Base-by-base conservation (phyloP, 1,140 invertebrate species). In the Cydia fagiglandana region DNA sequence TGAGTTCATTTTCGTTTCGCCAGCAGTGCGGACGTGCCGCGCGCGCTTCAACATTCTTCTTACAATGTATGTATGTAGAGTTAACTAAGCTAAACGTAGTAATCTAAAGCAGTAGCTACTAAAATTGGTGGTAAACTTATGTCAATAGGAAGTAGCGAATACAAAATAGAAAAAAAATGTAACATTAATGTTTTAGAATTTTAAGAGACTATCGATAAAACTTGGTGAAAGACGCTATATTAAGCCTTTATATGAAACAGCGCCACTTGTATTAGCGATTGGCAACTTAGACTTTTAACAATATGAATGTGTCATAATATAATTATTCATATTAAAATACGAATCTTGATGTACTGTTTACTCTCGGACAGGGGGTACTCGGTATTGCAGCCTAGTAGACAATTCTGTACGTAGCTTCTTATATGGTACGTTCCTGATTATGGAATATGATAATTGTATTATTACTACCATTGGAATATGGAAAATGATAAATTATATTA, bases 51-150 rank as follows among this genome's bases (percentile, higher is more conserved):
- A 47, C 64, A 82, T 77, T 85, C 88, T 84, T 89, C 86, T 90
- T 82, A 82, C 84, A 86, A 91, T 92, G 90, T 93, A 93, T 93
- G 91, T 93, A 93, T 93, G 91, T 93, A 93, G 91, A 92, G 91
- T 86, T 87, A 91, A 88, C 79, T 91, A 88, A 90, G 84, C 79
- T 87, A 88, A 90, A 78, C 64, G 86, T 91, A 91, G 88, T 82
- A 75, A 73, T 81, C 82, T 82, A 80, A 81, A 81, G 53, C 77
- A 82, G 87, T 91, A 91, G 90, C 84, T 81, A 80, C 84, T 88
- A 87, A 88, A 78, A 88, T 93, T 90, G 91, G 82, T 93, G 91
- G 91, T 93, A 91, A 93, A 92, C 90, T 91, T 93, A 91, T 92
- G 90, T 92, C 88, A 86, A 91, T 93, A 91, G 89, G 83, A 83